Evolutionary conservation across 2,797 vertebrate genomes (phyloP), one percentile per base, ranked within the genome.

Genomic region (Pantherophis vulpinus): DNA sequence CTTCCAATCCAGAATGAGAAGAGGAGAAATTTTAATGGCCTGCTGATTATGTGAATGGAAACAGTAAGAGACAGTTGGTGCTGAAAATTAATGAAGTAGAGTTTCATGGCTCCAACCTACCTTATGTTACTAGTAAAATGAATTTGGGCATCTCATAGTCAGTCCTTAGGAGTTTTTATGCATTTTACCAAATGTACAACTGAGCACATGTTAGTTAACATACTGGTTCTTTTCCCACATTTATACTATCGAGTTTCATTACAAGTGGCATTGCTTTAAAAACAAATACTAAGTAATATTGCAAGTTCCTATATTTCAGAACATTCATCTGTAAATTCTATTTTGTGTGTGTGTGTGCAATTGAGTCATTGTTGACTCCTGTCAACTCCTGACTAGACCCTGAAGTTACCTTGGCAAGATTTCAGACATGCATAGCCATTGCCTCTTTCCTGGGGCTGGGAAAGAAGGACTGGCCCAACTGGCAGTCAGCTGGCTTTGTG

Each of bases 1-100:
- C 93, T 94, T 96, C 94, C 91, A 93, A 96, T 96, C 94, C 95
- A 95, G 95, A 94, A 91, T 9, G 90, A 96, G 96, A 95, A 95
- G 93, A 94, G 95, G 96, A 97, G 94, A 96, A 96, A 87, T 97
- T 92, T 97, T 97, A 97, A 97, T 97, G 96, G 95, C 92, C 95
- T 97, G 96, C 96, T 96, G 96, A 96, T 97, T 97, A 96, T 96
- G 93, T 96, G 96, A 96, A 95, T 96, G 94, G 96, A 97, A 97
- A 96, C 96, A 97, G 94, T 96, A 97, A 96, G 96, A 97, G 96
- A 96, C 96, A 97, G 97, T 96, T 97, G 96, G 96, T 96, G 95
- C 95, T 96, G 96, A 96, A 97, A 97, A 97, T 97, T 97, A 97
- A 97, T 97, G 97, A 97, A 97, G 96, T 97, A 97, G 96, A 96